Evolutionary conservation across 2,113 vertebrate genomes (phyloP), one percentile per base, ranked within the genome.

Genomic region (Mus spicilegus): DNA sequence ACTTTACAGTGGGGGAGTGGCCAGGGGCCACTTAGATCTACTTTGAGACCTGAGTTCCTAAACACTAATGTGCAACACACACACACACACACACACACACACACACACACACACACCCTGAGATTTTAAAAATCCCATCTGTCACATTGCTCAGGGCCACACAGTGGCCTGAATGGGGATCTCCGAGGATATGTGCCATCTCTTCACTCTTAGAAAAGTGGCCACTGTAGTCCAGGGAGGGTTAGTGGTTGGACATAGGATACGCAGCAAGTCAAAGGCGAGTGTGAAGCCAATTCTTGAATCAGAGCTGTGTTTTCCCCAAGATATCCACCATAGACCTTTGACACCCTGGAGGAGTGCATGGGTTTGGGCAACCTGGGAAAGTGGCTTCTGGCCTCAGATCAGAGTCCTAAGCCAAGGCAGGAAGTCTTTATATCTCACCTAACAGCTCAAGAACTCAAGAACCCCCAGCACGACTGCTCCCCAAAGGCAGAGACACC

Each of bases 181-280:
- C 54, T 77, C 70, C 49, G 51, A 90, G n/a, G 90, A 80, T 28
- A 13, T 4, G 1, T 6, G 61, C n/a, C 75, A 72, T 61, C 36
- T 73, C 73, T 89, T 87, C 89, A 58, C 89, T 73, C 90, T 87
- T 58, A 39, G 10, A 86, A 76, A 95, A 87, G 82, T 17, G 63
- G 78, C 73, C 36, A 54, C 36, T 7, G 42, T 46, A 86, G 51
- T 70, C 67, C 92, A 92, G 92, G 81, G 90, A 93, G 22, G 88
- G 46, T 73, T 73, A 95, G 70, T 8, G 33, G 93, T 78, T 77
- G 61, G 36, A 54, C 51, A 67, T 77, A 87, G 91, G 85, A 77
- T 85, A 94, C 90, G 92, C 51, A 92, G 96, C 93, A 88, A 36
- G 72, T 4, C 12, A 36, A 76, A 8, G 63, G 69, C 91, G 36